Evolutionary conservation across 2,113 vertebrate species (phyloP), one percentile per base, ranked within the genome.

Genomic region (Nycticryphes semicollaris): DNA sequence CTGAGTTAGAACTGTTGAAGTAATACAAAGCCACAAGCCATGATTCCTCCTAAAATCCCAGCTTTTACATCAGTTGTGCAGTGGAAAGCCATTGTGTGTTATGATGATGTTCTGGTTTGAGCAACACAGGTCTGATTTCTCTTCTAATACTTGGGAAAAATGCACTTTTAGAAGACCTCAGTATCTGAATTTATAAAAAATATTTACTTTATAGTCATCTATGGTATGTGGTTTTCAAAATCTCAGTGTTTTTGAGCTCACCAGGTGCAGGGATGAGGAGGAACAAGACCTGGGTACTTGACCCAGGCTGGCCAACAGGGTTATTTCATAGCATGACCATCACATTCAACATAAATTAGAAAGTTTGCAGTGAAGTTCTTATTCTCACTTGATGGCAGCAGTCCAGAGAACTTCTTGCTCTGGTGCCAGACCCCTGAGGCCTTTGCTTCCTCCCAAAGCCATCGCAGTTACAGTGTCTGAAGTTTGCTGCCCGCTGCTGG

Each of bases 31-130:
- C 15, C 43, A 75, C 13, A 35, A 68, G 43, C 53, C 35, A 86
- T 76, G 25, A 33, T 45, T 76, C 53, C 19, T 74, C 77, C 67
- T 47, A 47, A 92, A 92, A 84, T 74, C 20, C 24, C 22, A 62
- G 4, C 21, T 87, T 35, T 80, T 41, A 20, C 53, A 57, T 64
- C 50, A 85, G 25, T 41, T 9, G 3, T 1, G 0, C 35, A 50
- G 28, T 30, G 35, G 57, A 86, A 92, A 83, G 23, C 12, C 50
- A 19, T 23, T 0, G 0, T 64, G 23, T 4, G 0, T 67, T 94
- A 35, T 1, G 5, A 20, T 31, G 35, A 15, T 18, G 35, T 37
- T 24, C 60, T 62, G 24, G 53, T 54, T 54, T 54, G 35, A 37
- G 15, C 10, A 4, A 62, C 60, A 27, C 24, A 62, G 35, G 35